These are phyloP conservation scores for Ricordea florida DNA, from an alignment of 92 coral and sea anemone genomes.

Conservation along the genomic window DNA sequence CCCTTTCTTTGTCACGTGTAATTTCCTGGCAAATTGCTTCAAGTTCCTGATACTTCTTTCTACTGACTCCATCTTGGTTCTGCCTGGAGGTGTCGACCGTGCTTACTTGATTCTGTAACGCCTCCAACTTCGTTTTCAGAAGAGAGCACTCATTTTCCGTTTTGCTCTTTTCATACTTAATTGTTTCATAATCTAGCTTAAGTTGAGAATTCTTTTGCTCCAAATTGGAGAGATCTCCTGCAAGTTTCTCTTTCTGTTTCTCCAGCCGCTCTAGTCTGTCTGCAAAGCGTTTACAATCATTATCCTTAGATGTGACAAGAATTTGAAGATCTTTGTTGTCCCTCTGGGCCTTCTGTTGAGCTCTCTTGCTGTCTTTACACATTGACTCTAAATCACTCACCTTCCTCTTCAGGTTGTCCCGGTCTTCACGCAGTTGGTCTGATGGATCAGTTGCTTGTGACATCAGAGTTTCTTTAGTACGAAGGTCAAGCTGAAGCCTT, in stretches of 20 bases:
- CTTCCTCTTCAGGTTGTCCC: conserved; percentile 73
- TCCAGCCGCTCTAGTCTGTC: conserved; percentile 74
- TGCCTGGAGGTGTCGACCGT: conserved; percentile 51
- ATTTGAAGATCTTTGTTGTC: conserved; percentile 72
- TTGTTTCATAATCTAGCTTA: conserved; percentile 70
- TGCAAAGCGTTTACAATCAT: conserved; percentile 68
- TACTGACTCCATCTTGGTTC: conserved; percentile 59
- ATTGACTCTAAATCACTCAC: conserved; percentile 64
- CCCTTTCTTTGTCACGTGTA: conserved; percentile 77
- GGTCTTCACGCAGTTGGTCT: conserved; percentile 60
- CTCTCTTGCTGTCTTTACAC: conserved; percentile 51
- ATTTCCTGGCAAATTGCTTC: conserved; percentile 76
- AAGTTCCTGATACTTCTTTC: conserved; percentile 70
- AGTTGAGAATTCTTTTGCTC: conserved; percentile 64
- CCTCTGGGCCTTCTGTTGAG: conserved; percentile 72
- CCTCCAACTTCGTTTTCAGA: conserved; percentile 69
- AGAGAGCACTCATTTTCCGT: conserved; percentile 70
- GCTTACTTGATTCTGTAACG: conserved; percentile 71
- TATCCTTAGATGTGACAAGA: conserved; percentile 53
- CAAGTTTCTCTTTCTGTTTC: conserved; percentile 61
- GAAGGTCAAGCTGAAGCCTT: conserved; percentile 63
- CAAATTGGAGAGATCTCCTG: conserved; percentile 52
- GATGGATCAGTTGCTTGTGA: conserved; percentile 43
- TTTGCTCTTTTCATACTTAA: conserved; percentile 71
- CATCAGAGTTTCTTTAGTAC: conserved; percentile 61